Evolutionary conservation across 1,140 invertebrate genomes (phyloP), one percentile per base, ranked within the genome.

Genomic region (Brachionus angularis): DNA sequence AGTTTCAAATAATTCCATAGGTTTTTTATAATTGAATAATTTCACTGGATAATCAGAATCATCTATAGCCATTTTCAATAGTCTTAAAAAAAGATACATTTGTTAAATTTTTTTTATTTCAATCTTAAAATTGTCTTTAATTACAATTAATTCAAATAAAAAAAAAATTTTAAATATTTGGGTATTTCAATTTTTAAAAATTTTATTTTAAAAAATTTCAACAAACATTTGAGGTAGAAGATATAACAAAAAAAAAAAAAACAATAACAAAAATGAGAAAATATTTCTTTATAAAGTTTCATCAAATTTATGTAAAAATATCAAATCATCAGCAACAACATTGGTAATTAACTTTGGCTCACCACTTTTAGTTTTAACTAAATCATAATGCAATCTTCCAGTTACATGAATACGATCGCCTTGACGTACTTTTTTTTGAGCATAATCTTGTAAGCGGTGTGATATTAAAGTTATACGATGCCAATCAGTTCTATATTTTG

Each of bases 1-100:
- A 39, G 80, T 79, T 79, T 86, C 75, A 77, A 93, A 89, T 33
- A 91, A 34, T 14, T 77, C 73, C 25, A 72, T 39, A n/a, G 73
- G 72, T 47, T 62, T 71, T 62, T 53, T 62, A 49, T 62, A 71
- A 39, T 46, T 36, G 31, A 62, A 67, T 34, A 47, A 23, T 46
- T 33, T 46, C 10, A 47, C 16, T 36, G 49, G 39, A n/a, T 42
- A 14, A 42, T 58, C 53, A 29, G 33, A 58, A n/a, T 39, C n/a
- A n/a, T n/a, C 36, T 21, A 39, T 39, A 23, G 53, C 36, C 53
- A 58, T 58, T 34, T 39, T 39, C 34, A 39, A 39, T 39, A 39
- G 25, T 39, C 18, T 21, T 29, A 18, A 25, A 58, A 36, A n/a
- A n/a, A n/a, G n/a, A n/a, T n/a, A n/a, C n/a, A n/a, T n/a, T n/a